Evolutionary conservation across 2,888 invertebrate genomes (phyloP).

Genomic region (Tenthredo livida): DNA sequence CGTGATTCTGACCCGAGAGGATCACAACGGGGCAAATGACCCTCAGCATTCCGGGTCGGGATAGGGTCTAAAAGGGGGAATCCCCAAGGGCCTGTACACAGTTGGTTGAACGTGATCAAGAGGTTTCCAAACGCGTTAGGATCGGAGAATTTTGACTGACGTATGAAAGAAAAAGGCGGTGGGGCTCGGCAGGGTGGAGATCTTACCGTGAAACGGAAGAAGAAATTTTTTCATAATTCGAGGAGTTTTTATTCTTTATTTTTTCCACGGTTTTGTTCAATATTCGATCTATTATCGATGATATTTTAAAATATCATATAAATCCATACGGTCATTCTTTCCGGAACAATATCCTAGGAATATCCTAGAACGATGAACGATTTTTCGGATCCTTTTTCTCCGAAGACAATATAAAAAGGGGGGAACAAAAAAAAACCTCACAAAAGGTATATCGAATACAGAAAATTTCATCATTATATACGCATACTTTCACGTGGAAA

Average conservation of each 20-base stretch:
- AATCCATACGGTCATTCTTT: neutral
- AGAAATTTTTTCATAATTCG: neutral
- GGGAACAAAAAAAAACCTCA: neutral
- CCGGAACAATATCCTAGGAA: neutral
- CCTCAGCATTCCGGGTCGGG: slow-evolving; percentile 41
- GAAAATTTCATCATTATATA: neutral
- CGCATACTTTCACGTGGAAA: neutral
- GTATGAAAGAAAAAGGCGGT: slow-evolving; percentile 42
- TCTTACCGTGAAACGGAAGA: slow-evolving; percentile 18
- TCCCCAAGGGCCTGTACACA: slow-evolving; percentile 31
- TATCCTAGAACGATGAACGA: neutral
- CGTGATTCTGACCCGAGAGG: slow-evolving; percentile 49
- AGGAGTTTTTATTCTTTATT: neutral
- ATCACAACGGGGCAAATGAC: slow-evolving; percentile 51
- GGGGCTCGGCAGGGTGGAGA: neutral
- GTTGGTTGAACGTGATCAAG: slow-evolving; percentile 37
- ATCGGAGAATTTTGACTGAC: slow-evolving; percentile 47
- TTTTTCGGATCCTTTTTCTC: neutral
- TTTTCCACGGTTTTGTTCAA: neutral
- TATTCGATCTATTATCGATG: neutral
- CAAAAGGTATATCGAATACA: neutral
- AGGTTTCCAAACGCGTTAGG: slow-evolving; percentile 50
- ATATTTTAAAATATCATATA: neutral
- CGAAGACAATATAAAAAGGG: neutral
- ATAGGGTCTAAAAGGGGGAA: slow-evolving; percentile 34